A percentile compares a stretch with the other conserved stretches of the same genome.
These are phyloP conservation scores for Anas platyrhynchos DNA, from an alignment of 2,113 vertebrate genomes.

Conservation along the genomic window DNA sequence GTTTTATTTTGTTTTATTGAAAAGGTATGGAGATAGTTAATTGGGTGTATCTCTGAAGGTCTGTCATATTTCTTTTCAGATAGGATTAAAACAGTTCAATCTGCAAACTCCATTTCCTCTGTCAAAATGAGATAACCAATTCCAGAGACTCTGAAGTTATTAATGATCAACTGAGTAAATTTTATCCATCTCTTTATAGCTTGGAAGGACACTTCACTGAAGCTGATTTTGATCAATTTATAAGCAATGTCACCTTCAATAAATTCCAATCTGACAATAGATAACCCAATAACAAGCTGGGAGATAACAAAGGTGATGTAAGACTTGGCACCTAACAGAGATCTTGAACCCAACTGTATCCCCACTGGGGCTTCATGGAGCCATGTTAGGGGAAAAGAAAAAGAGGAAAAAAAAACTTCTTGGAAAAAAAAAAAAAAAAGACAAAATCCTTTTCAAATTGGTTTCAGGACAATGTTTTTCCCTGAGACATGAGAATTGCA, in stretches of 20 bases:
- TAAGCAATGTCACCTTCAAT: conserved; percentile 67
- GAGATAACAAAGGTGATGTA: conserved; percentile 34
- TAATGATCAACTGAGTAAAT: conserved; percentile 63
- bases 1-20: not conserved
- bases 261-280: conserved; percentile 46
- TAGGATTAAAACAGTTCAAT: conserved; percentile 45
- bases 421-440: not conserved
- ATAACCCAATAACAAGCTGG: conserved; percentile 45
- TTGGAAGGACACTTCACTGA: conserved; percentile 44
- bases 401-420: not conserved
- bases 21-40: conserved; percentile 36
- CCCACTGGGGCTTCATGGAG: not conserved
- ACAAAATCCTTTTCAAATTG: not conserved
- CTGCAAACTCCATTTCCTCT: conserved; percentile 61
- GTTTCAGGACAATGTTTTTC: not conserved
- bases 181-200: conserved; percentile 62
- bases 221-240: conserved; percentile 66
- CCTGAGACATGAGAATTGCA: conserved; percentile 18
- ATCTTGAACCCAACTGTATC: not conserved
- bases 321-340: not conserved
- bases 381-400: not conserved
- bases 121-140: conserved; percentile 58
- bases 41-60: conserved; percentile 28
- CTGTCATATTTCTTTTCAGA: conserved; percentile 52
- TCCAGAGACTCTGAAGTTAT: conserved; percentile 52